Evolutionary conservation across 23 tunicate species (phyloP).

Genomic region (Trididemnum miniatum): DNA sequence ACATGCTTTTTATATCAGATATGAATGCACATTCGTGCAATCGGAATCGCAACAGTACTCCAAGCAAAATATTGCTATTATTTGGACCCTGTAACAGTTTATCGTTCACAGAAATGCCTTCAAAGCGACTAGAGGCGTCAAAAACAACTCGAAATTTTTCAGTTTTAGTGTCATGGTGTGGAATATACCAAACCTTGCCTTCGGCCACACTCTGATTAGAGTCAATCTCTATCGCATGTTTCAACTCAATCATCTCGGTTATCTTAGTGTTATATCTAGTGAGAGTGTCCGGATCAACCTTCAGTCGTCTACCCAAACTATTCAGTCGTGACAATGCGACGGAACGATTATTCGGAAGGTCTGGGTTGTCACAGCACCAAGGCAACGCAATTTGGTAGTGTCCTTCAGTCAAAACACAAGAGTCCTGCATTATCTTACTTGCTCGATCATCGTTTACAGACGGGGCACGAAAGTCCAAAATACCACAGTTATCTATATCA

Average conservation of each 20-base stretch:
- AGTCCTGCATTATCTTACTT: neutral
- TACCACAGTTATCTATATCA: too few species aligned
- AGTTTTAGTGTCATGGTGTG: neutral
- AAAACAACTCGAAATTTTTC: neutral
- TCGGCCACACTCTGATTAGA: neutral
- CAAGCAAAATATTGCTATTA: neutral
- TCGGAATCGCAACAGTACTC: neutral
- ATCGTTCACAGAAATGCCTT: neutral
- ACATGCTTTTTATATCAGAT: neutral
- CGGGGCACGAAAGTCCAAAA: too few species aligned
- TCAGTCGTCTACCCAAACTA: neutral
- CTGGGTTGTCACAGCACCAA: neutral
- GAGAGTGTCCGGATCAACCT: neutral
- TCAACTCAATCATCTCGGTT: neutral
- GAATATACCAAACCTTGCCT: neutral
- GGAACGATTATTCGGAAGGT: neutral
- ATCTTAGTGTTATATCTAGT: neutral
- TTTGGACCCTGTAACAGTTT: neutral
- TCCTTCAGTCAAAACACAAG: neutral
- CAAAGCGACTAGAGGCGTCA: neutral
- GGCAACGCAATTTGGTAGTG: neutral
- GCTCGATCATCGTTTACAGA: neutral
- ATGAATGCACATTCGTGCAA: neutral
- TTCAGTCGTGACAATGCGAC: neutral
- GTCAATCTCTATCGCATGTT: neutral